A percentile compares a stretch with the other conserved stretches of the same genome.
Conservation (phyloP, 2,113 vertebrate species). For the Sebastes schlegelii region DNA sequence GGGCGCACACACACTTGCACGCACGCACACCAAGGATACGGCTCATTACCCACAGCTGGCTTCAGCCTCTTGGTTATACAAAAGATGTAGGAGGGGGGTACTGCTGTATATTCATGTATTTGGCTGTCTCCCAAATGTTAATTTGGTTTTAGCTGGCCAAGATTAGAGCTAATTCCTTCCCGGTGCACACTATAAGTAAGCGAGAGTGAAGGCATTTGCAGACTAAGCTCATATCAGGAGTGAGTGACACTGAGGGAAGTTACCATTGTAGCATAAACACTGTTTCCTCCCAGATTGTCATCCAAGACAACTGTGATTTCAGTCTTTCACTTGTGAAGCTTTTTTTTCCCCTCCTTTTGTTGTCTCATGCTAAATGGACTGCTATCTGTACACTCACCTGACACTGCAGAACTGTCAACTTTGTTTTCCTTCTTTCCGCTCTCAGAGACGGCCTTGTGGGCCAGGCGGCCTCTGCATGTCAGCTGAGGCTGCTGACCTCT, state of each 20-base stretch:
- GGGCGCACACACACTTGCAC: constrained; percentile 42
- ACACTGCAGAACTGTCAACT: constrained; percentile 83
- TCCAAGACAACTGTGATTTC: constrained; percentile 46
- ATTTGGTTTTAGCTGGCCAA: constrained; percentile 91
- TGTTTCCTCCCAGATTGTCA: constrained; percentile 41
- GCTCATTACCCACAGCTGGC: constrained; percentile 84
- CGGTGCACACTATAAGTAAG: constrained; percentile 86
- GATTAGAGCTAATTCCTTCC: constrained; percentile 92
- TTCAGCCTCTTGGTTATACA: constrained; percentile 84
- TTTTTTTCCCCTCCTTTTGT: constrained; percentile 44
- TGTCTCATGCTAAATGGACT: constrained; percentile 78
- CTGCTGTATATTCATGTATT: constrained; percentile 89
- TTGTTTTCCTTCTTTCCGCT: constrained; percentile 75
- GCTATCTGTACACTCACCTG: constrained; percentile 73
- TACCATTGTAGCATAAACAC: constrained; percentile 82
- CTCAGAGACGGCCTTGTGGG: constrained; percentile 86
- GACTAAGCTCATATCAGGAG: constrained; percentile 81
- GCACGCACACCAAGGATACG: constrained; percentile 72
- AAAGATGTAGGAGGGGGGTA: constrained; percentile 83
- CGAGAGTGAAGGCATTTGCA: constrained; percentile 85
- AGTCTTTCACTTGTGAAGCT: constrained; percentile 46
- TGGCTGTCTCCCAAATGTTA: constrained; percentile 90
- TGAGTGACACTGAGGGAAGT: constrained; percentile 86
- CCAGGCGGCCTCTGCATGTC: constrained; percentile 85
- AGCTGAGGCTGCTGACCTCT: constrained; percentile 91